Evolutionary conservation across 2,113 vertebrate species (phyloP).

Genomic region (Turdus rufiventris): DNA sequence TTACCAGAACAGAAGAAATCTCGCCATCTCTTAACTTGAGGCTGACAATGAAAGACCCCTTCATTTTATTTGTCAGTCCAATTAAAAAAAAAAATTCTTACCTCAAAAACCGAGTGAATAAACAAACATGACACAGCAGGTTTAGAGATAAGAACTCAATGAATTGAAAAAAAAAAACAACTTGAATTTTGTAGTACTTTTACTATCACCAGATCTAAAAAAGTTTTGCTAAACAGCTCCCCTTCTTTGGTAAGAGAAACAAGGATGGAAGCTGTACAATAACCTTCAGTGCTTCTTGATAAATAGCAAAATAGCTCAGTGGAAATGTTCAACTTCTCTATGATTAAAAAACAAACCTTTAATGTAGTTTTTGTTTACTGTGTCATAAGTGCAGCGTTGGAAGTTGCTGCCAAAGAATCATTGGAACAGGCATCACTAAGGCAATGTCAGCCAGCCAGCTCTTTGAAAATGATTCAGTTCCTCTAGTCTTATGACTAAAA

Average conservation of each 20-base stretch:
- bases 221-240: conserved; percentile 25
- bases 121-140: neutral
- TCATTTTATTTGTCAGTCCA: neutral
- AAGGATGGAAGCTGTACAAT: conserved; percentile 56
- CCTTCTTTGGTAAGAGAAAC: conserved; percentile 44
- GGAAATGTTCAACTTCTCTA: conserved; percentile 72
- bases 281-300: conserved; percentile 66
- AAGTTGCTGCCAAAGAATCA: conserved; percentile 78
- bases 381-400: conserved; percentile 76
- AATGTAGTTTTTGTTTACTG: conserved; percentile 83
- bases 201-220: neutral
- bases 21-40: neutral
- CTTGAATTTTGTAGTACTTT: neutral
- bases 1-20: conserved; percentile 28
- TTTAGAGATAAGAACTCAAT: neutral
- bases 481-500: conserved; percentile 83
- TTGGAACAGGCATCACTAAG: conserved; percentile 74
- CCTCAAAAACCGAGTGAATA: neutral
- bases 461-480: conserved; percentile 81
- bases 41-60: neutral
- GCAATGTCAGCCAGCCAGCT: conserved; percentile 74
- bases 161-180: neutral
- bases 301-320: conserved; percentile 68
- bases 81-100: neutral
- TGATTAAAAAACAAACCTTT: conserved; percentile 78